A percentile compares a stretch with the other conserved stretches of the same genome.
Conservation (phyloP, 2,888 invertebrate genomes). For the Orchesella flavescens region DNA sequence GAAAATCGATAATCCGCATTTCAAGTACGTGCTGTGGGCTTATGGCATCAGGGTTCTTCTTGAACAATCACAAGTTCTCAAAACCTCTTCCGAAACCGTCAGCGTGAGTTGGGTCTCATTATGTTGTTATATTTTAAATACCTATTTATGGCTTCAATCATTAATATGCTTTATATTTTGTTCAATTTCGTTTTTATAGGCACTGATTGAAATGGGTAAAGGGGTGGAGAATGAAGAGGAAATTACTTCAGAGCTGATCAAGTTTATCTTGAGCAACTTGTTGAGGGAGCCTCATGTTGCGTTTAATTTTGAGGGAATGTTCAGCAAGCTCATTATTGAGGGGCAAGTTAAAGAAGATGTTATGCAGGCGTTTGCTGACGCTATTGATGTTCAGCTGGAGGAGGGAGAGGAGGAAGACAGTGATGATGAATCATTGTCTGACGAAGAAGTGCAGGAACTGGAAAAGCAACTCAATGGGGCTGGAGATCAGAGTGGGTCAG, state of each 20-base stretch:
- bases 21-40: slow-evolving; percentile 28
- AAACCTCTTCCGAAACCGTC: slow-evolving; percentile 2
- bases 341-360: slow-evolving; percentile 56
- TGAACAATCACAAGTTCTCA: slow-evolving; percentile 34
- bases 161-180: slow-evolving; percentile 1
- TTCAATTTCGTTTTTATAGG: slow-evolving; percentile 22
- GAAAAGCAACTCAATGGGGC: not conserved
- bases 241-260: slow-evolving; percentile 9
- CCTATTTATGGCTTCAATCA: no score
- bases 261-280: slow-evolving; percentile 36
- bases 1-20: slow-evolving; percentile 31
- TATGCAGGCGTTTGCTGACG: slow-evolving; percentile 61
- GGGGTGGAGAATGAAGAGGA: slow-evolving; percentile 18
- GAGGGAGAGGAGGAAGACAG: slow-evolving; percentile 45
- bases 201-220: slow-evolving; percentile 50
- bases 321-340: slow-evolving; percentile 55
- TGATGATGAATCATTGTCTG: slow-evolving; percentile 50
- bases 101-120: slow-evolving; percentile 24
- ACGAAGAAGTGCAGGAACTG: slow-evolving; percentile 21
- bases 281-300: slow-evolving; percentile 42
- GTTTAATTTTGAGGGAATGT: slow-evolving; percentile 61
- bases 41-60: slow-evolving; percentile 30
- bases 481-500: slow-evolving; percentile 8
- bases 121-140: no score
- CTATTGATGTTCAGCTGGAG: slow-evolving; percentile 56